A percentile compares a stretch with the other conserved stretches of the same genome.
These are phyloP conservation scores for Epinephelus malabaricus DNA, from an alignment of 2,797 vertebrate genomes.

Conservation along the genomic window DNA sequence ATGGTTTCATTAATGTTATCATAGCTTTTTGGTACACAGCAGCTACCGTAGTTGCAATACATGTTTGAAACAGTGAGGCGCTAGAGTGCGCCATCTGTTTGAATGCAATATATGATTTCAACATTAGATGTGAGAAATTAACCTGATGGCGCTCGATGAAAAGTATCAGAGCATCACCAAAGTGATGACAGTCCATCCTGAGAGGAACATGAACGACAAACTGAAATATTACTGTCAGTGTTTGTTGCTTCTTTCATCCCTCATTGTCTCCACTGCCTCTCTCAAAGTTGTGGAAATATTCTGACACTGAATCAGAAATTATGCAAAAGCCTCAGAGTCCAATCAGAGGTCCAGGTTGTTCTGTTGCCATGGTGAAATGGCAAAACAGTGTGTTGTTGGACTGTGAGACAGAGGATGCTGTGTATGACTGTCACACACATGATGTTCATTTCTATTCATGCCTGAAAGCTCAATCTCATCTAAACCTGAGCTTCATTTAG, in stretches of 20 bases:
- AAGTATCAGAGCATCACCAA: no score
- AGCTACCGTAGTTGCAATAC: no score
- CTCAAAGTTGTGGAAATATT: slow-evolving; percentile 14
- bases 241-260: not conserved
- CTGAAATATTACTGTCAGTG: not conserved
- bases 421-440: not conserved
- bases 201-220: no score
- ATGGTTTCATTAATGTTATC: no score
- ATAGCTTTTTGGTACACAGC: no score
- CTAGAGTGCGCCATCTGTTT: no score
- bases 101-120: no score
- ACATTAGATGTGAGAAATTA: no score
- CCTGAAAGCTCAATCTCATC: not conserved
- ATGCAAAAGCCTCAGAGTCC: not conserved
- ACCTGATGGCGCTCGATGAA: no score
- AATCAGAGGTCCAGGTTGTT: not conserved
- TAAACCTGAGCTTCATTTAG: not conserved
- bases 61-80: no score
- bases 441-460: not conserved
- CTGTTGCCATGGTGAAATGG: slow-evolving; percentile 23
- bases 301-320: not conserved
- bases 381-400: not conserved
- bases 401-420: not conserved
- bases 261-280: not conserved
- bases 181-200: no score